Conservation (phyloP, 2,113 vertebrate genomes). For the Larimichthys crocea region DNA sequence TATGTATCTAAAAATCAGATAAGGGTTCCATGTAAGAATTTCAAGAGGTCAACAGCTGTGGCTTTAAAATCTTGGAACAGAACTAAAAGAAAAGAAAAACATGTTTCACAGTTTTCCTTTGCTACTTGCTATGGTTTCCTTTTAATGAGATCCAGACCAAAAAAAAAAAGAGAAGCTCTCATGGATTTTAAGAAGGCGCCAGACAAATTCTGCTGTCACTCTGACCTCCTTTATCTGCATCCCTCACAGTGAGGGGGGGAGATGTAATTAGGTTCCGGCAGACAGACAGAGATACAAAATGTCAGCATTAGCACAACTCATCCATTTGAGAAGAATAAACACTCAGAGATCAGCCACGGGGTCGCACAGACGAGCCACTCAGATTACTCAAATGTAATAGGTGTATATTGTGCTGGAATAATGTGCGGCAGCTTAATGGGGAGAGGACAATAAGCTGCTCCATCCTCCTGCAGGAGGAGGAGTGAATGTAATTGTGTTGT, state of each 20-base stretch:
- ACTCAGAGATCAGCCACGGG: conserved; percentile 18
- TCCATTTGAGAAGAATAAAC: conserved; percentile 38
- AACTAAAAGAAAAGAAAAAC: not conserved
- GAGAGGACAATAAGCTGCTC: conserved; percentile 5
- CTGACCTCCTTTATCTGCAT: not conserved
- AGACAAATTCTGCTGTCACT: conserved; percentile 26
- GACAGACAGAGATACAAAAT: conserved; percentile 48
- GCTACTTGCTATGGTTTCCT: not conserved
- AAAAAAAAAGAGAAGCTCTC: not conserved
- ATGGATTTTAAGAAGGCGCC: conserved; percentile 22
- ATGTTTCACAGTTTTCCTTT: not conserved
- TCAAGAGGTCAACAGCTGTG: not conserved
- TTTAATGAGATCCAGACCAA: conserved; percentile 27
- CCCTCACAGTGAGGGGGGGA: conserved; percentile 15
- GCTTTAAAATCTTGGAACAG: not conserved
- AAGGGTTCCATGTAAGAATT: no score
- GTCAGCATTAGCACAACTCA: conserved; percentile 42
- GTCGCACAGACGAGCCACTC: conserved; percentile 7
- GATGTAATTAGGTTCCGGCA: conserved; percentile 64
- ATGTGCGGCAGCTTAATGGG: conserved; percentile 19
- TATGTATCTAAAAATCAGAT: no score
- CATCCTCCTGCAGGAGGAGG: not conserved
- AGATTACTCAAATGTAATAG: conserved; percentile 26
- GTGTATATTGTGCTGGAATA: conserved; percentile 3
- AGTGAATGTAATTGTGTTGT: conserved; percentile 2